Evolutionary conservation across 2,888 invertebrate genomes (phyloP).

Genomic region (Bellardia pandia): DNA sequence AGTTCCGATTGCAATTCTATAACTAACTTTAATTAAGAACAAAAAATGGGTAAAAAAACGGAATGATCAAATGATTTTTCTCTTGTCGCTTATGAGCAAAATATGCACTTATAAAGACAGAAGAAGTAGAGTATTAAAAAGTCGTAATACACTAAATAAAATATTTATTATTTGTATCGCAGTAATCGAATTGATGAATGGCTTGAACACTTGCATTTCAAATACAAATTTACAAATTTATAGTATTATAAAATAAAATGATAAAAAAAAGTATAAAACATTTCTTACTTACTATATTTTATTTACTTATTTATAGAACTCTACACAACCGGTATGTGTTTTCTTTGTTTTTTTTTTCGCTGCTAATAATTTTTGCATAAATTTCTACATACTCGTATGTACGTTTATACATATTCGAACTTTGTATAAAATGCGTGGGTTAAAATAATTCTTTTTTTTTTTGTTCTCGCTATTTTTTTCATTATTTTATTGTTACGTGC

Average conservation of each 20-base stretch:
- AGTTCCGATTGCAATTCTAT: no score
- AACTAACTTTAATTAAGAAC: no score
- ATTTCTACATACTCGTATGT: neutral
- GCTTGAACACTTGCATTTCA: slow-evolving; percentile 42
- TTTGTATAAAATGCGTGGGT: slow-evolving; percentile 19
- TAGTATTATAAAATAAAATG: neutral
- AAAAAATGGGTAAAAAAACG: no score
- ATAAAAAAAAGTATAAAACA: neutral
- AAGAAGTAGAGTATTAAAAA: neutral
- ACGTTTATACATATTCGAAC: neutral
- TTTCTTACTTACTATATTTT: slow-evolving; percentile 3
- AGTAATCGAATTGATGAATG: slow-evolving; percentile 25
- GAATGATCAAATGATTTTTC: no score
- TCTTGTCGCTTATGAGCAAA: no score
- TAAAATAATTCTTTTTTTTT: slow-evolving; percentile 11
- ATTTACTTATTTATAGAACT: slow-evolving; percentile 9
- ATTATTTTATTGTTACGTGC: slow-evolving; percentile 1
- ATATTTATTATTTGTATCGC: neutral
- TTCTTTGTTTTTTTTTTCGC: slow-evolving; percentile 39
- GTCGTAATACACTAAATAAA: neutral
- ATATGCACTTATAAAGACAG: no score
- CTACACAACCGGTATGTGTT: slow-evolving; percentile 42
- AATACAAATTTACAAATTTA: slow-evolving; percentile 1
- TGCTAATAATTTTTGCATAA: slow-evolving; percentile 44
- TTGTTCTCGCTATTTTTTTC: neutral